Evolutionary conservation across 2,113 vertebrate genomes (phyloP).

Genomic region (Scortum barcoo): DNA sequence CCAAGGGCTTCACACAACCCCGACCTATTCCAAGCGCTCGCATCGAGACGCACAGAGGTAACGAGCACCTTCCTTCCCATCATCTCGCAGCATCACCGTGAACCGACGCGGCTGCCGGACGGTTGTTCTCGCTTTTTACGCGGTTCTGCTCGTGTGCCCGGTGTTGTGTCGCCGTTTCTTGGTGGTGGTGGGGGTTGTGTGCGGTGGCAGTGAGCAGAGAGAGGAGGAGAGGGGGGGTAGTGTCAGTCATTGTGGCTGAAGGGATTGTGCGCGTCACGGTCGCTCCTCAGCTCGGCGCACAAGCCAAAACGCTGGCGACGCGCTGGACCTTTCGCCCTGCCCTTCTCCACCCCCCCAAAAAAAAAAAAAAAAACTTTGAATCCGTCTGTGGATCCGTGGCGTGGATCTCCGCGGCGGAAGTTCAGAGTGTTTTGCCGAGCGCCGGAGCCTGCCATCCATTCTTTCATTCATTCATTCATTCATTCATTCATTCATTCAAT

Average conservation of each 20-base stretch:
- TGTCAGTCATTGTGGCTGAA: slow-evolving; percentile 40
- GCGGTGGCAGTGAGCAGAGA: no score
- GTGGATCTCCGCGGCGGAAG: slow-evolving; percentile 1
- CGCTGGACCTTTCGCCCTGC: slow-evolving; percentile 53
- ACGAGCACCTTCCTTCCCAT: slow-evolving; percentile 70
- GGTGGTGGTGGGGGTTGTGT: slow-evolving; percentile 14
- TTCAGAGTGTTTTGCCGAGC: slow-evolving; percentile 33
- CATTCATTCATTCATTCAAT: no score
- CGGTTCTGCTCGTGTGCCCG: neutral
- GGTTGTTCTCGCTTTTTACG: slow-evolving; percentile 15
- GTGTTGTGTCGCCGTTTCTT: no score
- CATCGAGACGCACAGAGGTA: slow-evolving; percentile 74
- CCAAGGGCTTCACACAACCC: slow-evolving; percentile 66
- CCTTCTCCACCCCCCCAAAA: no score
- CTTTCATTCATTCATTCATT: no score
- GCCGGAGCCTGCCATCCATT: no score
- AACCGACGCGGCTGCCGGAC: slow-evolving; percentile 8
- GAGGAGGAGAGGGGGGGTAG: no score
- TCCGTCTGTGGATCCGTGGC: slow-evolving; percentile 58
- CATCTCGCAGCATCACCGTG: slow-evolving; percentile 44
- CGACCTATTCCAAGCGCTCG: slow-evolving; percentile 63
- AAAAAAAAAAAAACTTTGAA: slow-evolving; percentile 79
- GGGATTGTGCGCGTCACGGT: slow-evolving; percentile 74
- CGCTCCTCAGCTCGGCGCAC: slow-evolving; percentile 65
- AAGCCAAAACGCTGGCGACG: slow-evolving; percentile 60